These are phyloP conservation scores for Gastrophryne carolinensis DNA, from an alignment of 2,797 vertebrate genomes.

Conservation along the genomic window DNA sequence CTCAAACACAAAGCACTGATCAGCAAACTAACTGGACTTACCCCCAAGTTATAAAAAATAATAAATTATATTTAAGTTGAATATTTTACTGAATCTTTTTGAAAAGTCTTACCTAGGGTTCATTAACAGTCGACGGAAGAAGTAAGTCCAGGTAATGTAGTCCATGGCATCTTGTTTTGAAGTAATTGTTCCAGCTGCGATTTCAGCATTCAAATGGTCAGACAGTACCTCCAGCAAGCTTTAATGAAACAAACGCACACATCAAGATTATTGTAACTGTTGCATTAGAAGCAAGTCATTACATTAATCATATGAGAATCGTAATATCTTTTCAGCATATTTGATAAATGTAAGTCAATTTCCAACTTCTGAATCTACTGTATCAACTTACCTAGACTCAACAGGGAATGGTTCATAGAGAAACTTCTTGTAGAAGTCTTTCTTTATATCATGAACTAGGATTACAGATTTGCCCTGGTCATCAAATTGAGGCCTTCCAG, in stretches of 20 bases:
- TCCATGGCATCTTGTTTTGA: conserved; percentile 99
- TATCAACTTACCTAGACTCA: conserved; percentile 86
- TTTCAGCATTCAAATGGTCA: conserved; percentile 96
- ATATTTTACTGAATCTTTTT: neutral
- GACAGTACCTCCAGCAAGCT: conserved; percentile 91
- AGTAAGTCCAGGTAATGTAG: conserved; percentile 98
- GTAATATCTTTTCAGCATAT: neutral
- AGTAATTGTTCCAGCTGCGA: conserved; percentile 89
- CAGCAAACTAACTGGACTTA: too few relatives aligned
- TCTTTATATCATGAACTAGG: conserved; percentile 97
- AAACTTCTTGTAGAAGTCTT: conserved; percentile 99
- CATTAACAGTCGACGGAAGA: conserved; percentile 96
- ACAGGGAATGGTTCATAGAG: conserved; percentile 98
- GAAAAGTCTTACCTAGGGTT: conserved; percentile 86
- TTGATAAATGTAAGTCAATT: too few relatives aligned
- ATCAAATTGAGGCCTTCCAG: conserved; percentile 95
- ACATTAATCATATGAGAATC: neutral
- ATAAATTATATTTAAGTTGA: too few relatives aligned
- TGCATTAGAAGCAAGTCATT: neutral
- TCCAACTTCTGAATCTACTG: too few relatives aligned
- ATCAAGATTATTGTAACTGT: neutral
- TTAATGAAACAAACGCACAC: conserved; percentile 49
- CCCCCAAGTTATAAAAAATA: too few relatives aligned
- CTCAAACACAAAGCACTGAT: neutral
- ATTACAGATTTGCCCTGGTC: conserved; percentile 98